Base-by-base conservation (phyloP, 2,797 vertebrate genomes). In the Alcedo quadribrachys region DNA sequence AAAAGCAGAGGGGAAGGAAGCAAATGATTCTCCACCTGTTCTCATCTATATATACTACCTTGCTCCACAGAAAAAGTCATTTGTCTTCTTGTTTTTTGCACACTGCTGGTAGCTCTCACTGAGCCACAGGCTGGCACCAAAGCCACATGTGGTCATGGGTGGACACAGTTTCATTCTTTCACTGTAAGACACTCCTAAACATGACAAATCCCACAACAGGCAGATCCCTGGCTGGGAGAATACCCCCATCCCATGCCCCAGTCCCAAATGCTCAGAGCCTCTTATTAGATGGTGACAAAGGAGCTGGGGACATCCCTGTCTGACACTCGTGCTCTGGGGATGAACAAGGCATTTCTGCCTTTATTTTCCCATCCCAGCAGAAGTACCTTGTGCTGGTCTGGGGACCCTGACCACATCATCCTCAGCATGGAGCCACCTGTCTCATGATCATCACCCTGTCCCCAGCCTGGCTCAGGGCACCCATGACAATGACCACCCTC, bases 161-260 rank as follows among this genome's bases (percentile, higher is more conserved):
- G 15, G 20, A 54, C 2, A 1, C 14, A 20, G 33, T 17, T 19
- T 60, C 40, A 13, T 75, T 71, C 46, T 53, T 53, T 53, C 50
- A 53, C 74, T 40, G 16, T 28, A 63, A 68, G 46, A 75, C 30
- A 13, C 21, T 43, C 42, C 37, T 33, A 46, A 93, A 60, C 15
- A 27, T 12, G 45, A 7, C 11, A 24, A 9, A 28, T 9, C 11
- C n/a, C 68, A 35, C 75, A 60, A 32, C 1, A 5, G 21, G 21
- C n/a, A 89, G 62, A 74, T 13, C 13, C 13, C 24, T 77, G 16
- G 16, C 30, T 46, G 43, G 25, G 27, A n/a, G 21, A 51, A 53
- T 15, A 48, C 6, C 3, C 12, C 10, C 2, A 30, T 35, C 21
- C 4, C 28, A 17, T 0, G 0, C 3, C 5, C 12, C 16, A 12